Evolutionary conservation across 2,888 invertebrate genomes (phyloP), one percentile per base, ranked within the genome.

Genomic region (Dyspetes luteomarginatus): DNA sequence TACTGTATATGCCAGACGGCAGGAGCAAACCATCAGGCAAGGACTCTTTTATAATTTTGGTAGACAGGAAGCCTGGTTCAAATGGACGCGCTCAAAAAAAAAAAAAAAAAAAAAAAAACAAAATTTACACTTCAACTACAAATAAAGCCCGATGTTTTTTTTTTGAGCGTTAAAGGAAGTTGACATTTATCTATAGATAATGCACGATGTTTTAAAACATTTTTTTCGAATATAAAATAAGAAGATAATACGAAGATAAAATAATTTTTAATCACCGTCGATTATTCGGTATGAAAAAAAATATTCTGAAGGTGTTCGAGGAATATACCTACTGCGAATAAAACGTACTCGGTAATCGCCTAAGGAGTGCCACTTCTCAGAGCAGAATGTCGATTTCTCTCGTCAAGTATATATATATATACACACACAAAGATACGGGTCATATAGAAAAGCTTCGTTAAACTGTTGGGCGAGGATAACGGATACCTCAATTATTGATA

Each of bases 41-140:
- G 52, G 36, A 65, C 30, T 56, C 45, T 67, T 30, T 28, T 76
- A 72, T 71, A 67, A 67, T 72, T 77, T 45, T 73, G 83, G 77
- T 81, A 80, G 83, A 83, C 85, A 81, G 85, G 86, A 85, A 87
- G 84, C 82, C 64, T 82, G 82, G 83, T 84, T 85, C 62, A 24
- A 67, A 36, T 41, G 56, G 43, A 56, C 60, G 9, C 41, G 28
- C 41, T 36, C n/a, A n/a, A n/a, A n/a, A n/a, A n/a, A n/a, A n/a
- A n/a, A n/a, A n/a, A n/a, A n/a, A n/a, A n/a, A n/a, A n/a, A n/a
- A n/a, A n/a, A n/a, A n/a, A n/a, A n/a, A n/a, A n/a, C n/a, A n/a
- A n/a, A n/a, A n/a, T n/a, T n/a, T n/a, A 55, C 30, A 58, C 48
- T 45, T n/a, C n/a, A n/a, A n/a, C n/a, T n/a, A n/a, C n/a, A n/a